Evolutionary conservation across 1,140 invertebrate species (phyloP).

Genomic region (Papilio polytes): DNA sequence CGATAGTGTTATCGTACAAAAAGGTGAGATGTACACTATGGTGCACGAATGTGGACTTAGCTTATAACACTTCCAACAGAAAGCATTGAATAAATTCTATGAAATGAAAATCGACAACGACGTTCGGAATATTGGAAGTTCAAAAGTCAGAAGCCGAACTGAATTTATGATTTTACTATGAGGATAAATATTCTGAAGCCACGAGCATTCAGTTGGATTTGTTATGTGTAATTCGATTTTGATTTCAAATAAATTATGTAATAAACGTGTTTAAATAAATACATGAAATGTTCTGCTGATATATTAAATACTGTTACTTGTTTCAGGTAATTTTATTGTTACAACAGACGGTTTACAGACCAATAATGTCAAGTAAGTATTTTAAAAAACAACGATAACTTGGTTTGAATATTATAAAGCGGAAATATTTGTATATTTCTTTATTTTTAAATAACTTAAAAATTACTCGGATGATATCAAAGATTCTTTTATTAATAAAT

Average conservation of each 20-base stretch:
- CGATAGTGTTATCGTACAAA: neutral
- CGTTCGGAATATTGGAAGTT: slow-evolving; percentile 7
- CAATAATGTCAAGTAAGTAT: neutral
- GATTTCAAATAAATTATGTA: neutral
- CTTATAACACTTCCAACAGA: neutral
- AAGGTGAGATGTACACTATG: neutral
- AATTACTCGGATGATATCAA: no score
- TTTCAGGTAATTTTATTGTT: neutral
- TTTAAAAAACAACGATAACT: neutral
- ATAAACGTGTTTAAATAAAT: neutral
- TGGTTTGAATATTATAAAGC: no score
- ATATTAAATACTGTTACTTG: neutral
- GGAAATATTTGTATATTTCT: no score
- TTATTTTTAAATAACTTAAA: no score
- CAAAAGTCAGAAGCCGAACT: slow-evolving; percentile 8
- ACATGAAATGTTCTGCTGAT: neutral
- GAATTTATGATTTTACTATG: slow-evolving; percentile 22
- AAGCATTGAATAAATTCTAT: slow-evolving; percentile 22
- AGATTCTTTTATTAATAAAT: no score
- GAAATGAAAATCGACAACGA: slow-evolving; percentile 10
- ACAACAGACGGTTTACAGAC: neutral
- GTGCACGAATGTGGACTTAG: neutral
- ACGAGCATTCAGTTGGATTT: neutral
- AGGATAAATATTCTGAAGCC: neutral
- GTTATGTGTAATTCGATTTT: neutral